Conservation (phyloP, 2,888 invertebrate genomes). For the Diarsia rubi region DNA sequence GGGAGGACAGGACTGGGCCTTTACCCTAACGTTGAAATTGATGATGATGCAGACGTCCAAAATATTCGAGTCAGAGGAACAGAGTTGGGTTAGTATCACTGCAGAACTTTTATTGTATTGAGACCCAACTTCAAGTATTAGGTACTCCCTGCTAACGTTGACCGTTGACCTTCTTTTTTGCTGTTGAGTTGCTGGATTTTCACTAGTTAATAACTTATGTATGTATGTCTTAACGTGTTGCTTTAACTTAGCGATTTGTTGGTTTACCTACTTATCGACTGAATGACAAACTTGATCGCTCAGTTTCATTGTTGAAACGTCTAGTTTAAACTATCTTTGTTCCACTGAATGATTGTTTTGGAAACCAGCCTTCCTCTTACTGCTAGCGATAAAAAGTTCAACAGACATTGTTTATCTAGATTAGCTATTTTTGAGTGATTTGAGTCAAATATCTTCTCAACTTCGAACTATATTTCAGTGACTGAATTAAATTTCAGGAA, state of each 20-base stretch:
- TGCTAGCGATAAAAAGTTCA: neutral
- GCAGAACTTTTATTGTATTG: neutral
- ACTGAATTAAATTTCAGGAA: neutral
- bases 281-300: neutral
- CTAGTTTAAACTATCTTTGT: neutral
- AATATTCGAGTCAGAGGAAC: constrained; percentile 4
- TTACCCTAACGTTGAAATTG: constrained; percentile 18
- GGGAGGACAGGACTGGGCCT: constrained; percentile 11
- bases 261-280: neutral
- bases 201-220: no score
- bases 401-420: neutral
- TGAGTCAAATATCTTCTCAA: neutral
- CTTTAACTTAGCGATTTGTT: neutral
- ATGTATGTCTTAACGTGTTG: neutral
- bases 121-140: neutral
- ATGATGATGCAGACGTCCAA: constrained; percentile 11
- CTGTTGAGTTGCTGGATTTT: no score
- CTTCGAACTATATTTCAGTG: neutral
- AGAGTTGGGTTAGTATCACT: neutral
- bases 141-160: neutral
- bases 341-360: neutral
- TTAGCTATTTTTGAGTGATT: neutral
- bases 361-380: neutral
- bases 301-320: neutral
- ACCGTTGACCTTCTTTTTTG: neutral